A percentile compares a stretch with the other conserved stretches of the same genome.
These are phyloP conservation scores for Helostoma temminkii DNA, from an alignment of 2,797 vertebrate species.

Conservation along the genomic window DNA sequence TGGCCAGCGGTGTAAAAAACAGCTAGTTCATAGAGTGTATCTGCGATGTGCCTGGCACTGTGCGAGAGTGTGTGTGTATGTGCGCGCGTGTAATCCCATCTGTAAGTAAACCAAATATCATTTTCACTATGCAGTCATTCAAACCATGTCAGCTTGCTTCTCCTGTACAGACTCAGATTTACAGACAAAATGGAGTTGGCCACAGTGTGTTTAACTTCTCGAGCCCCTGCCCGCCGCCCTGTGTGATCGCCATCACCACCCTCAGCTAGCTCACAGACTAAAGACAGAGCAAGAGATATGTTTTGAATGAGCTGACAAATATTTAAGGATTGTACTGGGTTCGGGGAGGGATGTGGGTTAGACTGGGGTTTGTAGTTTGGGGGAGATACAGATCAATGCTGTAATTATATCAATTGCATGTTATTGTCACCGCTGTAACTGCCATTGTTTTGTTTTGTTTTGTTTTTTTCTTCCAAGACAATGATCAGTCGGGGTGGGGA, in stretches of 20 bases:
- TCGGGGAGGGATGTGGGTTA: slow-evolving; percentile 46
- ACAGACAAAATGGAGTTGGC: slow-evolving; percentile 53
- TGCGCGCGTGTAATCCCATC: slow-evolving; percentile 63
- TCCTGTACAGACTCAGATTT: slow-evolving; percentile 71
- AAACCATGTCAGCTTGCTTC: slow-evolving; percentile 77
- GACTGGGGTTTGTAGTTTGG: slow-evolving; percentile 62
- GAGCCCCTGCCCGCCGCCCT: slow-evolving; percentile 18
- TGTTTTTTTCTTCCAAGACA: slow-evolving; percentile 48
- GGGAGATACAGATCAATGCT: slow-evolving; percentile 81
- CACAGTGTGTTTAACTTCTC: slow-evolving; percentile 44
- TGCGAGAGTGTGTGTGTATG: slow-evolving; percentile 10
- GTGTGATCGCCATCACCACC: slow-evolving; percentile 50
- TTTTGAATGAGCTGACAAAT: slow-evolving; percentile 83
- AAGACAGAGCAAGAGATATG: slow-evolving; percentile 59
- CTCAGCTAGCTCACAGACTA: slow-evolving; percentile 60
- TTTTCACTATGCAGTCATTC: slow-evolving; percentile 88
- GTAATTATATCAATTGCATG: slow-evolving; percentile 87
- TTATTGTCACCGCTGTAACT: slow-evolving; percentile 85
- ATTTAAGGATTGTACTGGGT: slow-evolving; percentile 86
- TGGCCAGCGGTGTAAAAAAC: slow-evolving; percentile 35
- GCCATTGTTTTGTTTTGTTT: slow-evolving; percentile 71
- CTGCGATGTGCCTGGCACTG: slow-evolving; percentile 57
- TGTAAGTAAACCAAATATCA: slow-evolving; percentile 88
- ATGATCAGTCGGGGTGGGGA: slow-evolving; percentile 64
- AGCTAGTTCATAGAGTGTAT: slow-evolving; percentile 31